These are phyloP conservation scores for Lepidurus arcticus DNA, from an alignment of 1,140 invertebrate genomes.

Conservation along the genomic window DNA sequence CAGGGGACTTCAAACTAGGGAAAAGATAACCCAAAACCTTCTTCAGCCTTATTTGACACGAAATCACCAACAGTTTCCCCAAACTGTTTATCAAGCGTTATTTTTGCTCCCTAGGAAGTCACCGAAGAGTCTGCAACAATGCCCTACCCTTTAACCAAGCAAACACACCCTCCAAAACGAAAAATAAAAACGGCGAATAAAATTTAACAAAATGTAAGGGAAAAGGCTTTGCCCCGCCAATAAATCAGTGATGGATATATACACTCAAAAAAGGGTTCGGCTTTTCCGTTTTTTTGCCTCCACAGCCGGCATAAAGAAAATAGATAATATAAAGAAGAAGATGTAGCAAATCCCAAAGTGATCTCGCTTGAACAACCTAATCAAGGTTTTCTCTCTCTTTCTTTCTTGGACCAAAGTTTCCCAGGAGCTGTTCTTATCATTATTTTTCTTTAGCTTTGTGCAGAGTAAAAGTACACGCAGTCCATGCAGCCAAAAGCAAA, in stretches of 20 bases:
- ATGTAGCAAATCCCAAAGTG: neutral
- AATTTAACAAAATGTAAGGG: neutral
- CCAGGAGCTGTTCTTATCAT: neutral
- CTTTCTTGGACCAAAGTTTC: neutral
- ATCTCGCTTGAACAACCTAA: conserved; percentile 7
- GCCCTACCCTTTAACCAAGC: neutral
- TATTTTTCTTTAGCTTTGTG: neutral
- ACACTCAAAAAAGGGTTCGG: neutral
- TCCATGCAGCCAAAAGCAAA: neutral
- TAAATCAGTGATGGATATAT: neutral
- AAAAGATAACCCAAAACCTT: too few relatives aligned
- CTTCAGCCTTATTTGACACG: too few relatives aligned
- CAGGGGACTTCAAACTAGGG: neutral
- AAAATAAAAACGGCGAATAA: neutral
- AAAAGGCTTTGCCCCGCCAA: neutral
- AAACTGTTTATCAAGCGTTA: too few relatives aligned
- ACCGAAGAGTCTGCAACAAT: too few relatives aligned
- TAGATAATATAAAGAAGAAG: neutral
- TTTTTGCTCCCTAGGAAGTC: too few relatives aligned
- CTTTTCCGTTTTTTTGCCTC: neutral
- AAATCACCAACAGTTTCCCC: too few relatives aligned
- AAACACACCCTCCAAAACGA: neutral
- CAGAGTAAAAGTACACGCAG: neutral
- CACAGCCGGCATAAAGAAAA: neutral
- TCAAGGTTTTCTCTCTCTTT: neutral